These are phyloP conservation scores for Heliconius aoede DNA, from an alignment of 2,888 invertebrate species.

Conservation along the genomic window DNA sequence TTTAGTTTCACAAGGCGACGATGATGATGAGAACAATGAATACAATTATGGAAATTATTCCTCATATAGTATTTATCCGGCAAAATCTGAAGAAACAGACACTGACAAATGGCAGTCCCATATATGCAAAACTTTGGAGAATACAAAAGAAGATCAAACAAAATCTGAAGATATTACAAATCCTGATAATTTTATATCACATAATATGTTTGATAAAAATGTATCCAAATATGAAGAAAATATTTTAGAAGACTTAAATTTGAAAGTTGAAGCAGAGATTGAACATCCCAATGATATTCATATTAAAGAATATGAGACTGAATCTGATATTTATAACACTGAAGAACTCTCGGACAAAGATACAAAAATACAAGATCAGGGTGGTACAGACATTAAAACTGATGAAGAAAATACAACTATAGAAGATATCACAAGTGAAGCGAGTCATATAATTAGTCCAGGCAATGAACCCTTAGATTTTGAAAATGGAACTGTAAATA, in stretches of 20 bases:
- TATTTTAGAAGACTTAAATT: conserved; percentile 51
- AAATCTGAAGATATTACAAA: conserved; percentile 47
- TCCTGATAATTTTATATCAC: conserved; percentile 32
- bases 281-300: conserved; percentile 39
- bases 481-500: conserved; percentile 36
- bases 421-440: not conserved
- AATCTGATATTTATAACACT: conserved; percentile 36
- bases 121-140: conserved; percentile 40
- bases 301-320: conserved; percentile 41
- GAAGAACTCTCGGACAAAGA: conserved; percentile 40
- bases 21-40: conserved; percentile 62
- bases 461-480: conserved; percentile 33
- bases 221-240: conserved; percentile 46
- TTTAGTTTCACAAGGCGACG: conserved; percentile 75
- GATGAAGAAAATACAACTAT: not conserved
- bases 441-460: conserved; percentile 3
- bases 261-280: conserved; percentile 46
- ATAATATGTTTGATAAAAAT: conserved; percentile 34
- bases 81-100: conserved; percentile 47
- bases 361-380: conserved; percentile 45
- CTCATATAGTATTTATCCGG: conserved; percentile 61
- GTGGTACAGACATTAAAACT: conserved; percentile 40
- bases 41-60: conserved; percentile 71
- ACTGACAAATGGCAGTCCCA: conserved; percentile 46
- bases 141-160: conserved; percentile 46